Percentiles rank a stretch among this genome's conserved stretches.
Conservation (phyloP, 2,888 invertebrate genomes). For the Erebia ligea region DNA sequence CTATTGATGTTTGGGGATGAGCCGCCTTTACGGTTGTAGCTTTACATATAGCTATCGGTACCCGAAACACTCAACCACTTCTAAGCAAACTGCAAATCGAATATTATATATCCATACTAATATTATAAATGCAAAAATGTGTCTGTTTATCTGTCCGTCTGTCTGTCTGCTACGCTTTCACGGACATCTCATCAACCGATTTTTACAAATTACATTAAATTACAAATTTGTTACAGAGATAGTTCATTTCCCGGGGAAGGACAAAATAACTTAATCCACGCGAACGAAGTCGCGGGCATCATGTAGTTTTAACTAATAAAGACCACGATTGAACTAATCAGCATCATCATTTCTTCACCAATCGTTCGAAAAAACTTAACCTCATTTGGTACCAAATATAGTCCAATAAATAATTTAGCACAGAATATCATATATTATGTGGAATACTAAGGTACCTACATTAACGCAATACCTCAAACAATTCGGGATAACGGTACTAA, state of each 20-base stretch:
- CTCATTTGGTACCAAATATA: neutral
- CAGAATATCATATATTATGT: neutral
- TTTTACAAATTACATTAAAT: no score
- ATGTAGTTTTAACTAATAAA: neutral
- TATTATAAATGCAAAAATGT: neutral
- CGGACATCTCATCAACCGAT: no score
- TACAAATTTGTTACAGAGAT: no score
- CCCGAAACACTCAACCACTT: no score
- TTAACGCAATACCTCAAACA: constrained; percentile 16
- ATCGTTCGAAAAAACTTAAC: no score
- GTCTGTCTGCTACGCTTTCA: no score
- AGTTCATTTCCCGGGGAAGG: neutral
- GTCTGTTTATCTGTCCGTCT: no score
- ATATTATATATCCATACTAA: no score
- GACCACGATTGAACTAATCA: neutral
- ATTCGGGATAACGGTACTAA: constrained; percentile 43
- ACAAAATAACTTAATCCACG: neutral
- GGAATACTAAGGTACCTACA: neutral
- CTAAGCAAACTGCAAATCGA: no score
- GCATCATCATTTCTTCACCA: no score
- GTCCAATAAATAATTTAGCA: neutral
- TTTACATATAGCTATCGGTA: no score
- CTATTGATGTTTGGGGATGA: neutral
- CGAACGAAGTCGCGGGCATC: neutral
- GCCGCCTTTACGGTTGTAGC: no score